Percentiles rank a stretch among this genome's conserved stretches.
These are phyloP conservation scores for Calliphora vomitoria DNA, from an alignment of 2,888 invertebrate species.

Conservation along the genomic window DNA sequence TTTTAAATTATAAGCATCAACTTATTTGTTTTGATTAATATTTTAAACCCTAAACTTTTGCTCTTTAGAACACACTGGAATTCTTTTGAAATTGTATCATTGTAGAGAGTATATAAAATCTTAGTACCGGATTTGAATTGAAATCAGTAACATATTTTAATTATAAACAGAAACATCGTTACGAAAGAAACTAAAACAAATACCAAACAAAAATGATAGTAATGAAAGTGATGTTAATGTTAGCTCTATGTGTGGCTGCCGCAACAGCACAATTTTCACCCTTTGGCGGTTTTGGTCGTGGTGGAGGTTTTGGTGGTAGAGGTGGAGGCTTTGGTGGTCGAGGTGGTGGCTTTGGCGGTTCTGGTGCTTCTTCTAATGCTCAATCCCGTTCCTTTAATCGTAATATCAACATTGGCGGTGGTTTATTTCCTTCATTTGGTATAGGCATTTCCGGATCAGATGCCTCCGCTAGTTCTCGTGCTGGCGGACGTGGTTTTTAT, in stretches of 20 bases:
- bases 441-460: no score
- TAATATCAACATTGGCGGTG: background rate
- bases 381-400: background rate
- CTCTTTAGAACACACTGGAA: no score
- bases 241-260: slow-evolving; percentile 78
- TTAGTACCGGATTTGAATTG: background rate
- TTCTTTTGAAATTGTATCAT: background rate
- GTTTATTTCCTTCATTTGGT: background rate
- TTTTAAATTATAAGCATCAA: no score
- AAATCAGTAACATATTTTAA: slow-evolving; percentile 47
- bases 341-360: slow-evolving; percentile 28
- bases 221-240: slow-evolving; percentile 79
- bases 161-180: slow-evolving; percentile 25
- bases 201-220: background rate
- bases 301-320: background rate
- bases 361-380: slow-evolving; percentile 4
- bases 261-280: slow-evolving; percentile 71
- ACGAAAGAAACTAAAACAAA: background rate
- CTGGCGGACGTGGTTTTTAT: slow-evolving; percentile 1
- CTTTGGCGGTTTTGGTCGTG: slow-evolving; percentile 35
- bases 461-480: slow-evolving; percentile 7
- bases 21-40: no score
- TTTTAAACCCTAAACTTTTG: no score
- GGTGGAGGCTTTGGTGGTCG: background rate
- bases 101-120: slow-evolving; percentile 65